A percentile compares a stretch with the other conserved stretches of the same genome.
Conservation (phyloP, 2,113 vertebrate species). For the Mastomys coucha region DNA sequence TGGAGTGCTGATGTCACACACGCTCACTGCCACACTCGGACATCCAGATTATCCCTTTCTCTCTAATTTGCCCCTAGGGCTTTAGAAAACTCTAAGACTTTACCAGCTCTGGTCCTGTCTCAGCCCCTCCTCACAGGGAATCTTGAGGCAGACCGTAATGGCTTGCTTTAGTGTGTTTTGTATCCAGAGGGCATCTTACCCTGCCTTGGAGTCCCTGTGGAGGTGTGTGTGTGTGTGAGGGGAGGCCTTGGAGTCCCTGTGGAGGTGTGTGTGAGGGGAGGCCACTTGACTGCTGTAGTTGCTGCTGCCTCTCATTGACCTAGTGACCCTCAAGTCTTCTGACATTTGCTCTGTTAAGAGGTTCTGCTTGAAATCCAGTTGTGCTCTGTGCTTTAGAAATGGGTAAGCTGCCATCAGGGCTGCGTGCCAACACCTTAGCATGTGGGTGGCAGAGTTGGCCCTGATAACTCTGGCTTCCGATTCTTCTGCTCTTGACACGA, state of each 20-base stretch:
- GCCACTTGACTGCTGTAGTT: accelerated
- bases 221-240: too few relatives aligned
- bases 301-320: not conserved
- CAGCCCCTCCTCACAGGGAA: not conserved
- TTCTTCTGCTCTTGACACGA: too few relatives aligned
- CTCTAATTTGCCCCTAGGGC: not conserved
- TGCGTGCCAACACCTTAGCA: not conserved
- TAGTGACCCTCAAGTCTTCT: not conserved
- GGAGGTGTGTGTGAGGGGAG: not conserved
- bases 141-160: not conserved
- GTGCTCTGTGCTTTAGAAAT: not conserved
- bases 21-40: not conserved
- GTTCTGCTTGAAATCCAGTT: not conserved
- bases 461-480: accelerated
- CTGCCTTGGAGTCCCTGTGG: too few relatives aligned
- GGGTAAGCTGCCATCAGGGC: not conserved
- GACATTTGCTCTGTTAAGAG: not conserved
- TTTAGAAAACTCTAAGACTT: not conserved
- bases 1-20: not conserved
- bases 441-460: not conserved
- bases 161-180: not conserved
- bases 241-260: not conserved
- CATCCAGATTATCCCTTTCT: not conserved
- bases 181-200: not conserved
- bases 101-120: not conserved